Evolutionary conservation across 2,113 vertebrate species (phyloP).

Genomic region (Mellivora capensis): DNA sequence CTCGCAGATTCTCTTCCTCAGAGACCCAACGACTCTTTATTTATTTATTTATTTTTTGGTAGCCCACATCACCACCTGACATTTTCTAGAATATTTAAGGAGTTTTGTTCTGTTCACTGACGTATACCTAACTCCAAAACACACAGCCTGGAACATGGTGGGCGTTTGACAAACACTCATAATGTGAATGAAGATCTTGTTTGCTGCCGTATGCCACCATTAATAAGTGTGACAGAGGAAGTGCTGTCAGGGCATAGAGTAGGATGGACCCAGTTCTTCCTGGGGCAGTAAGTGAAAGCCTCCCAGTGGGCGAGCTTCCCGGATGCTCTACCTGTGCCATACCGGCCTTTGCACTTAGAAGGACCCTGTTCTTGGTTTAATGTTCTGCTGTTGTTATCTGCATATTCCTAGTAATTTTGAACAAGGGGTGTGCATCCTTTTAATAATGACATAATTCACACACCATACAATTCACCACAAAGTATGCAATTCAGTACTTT

Average conservation of each 20-base stretch:
- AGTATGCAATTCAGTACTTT: not conserved
- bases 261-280: not conserved
- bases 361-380: not conserved
- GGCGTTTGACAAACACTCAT: not conserved
- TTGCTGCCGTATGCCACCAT: not conserved
- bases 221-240: not conserved
- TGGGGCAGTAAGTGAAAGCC: not conserved
- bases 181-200: not conserved
- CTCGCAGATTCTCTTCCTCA: not conserved
- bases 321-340: accelerated
- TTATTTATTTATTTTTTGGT: not conserved
- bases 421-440: not conserved
- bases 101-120: not conserved
- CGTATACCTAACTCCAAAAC: not conserved
- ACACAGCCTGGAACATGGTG: not conserved
- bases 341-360: not conserved
- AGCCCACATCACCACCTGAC: not conserved
- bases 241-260: not conserved
- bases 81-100: not conserved
- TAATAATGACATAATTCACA: not conserved
- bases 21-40: not conserved
- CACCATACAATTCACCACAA: not conserved
- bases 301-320: not conserved
- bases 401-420: not conserved
- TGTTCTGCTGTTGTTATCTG: not conserved